Evolutionary conservation across 2,113 vertebrate species (phyloP), one percentile per base, ranked within the genome.

Genomic region (Lathamus discolor): DNA sequence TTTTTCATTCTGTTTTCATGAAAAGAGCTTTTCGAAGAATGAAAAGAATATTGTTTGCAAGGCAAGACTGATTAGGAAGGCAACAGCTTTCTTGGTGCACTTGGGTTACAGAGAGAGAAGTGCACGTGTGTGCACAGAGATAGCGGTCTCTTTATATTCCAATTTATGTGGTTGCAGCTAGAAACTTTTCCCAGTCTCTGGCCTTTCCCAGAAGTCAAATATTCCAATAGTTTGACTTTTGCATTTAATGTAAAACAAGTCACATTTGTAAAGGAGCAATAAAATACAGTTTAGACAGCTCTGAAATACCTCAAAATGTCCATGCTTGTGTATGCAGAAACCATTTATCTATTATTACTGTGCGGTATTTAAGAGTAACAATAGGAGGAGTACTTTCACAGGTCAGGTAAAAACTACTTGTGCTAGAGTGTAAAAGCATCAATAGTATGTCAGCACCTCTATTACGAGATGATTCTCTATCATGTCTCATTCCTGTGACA

Each of bases 81-180:
- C 72, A 90, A 17, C 13, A 55, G 11, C 48, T 81, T 2, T 8
- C 29, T 69, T 78, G 46, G 22, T 82, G 18, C 27, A 0, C 17
- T 33, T 80, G 72, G 12, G 11, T 68, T 59, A 3, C 25, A 51
- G 23, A 64, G 23, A 52, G 35, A 22, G 49, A 52, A 59, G 15
- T 4, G 3, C 20, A 1, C 15, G 1, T 27, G 1, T 48, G 39
- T 33, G 35, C 8, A 11, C 16, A 49, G 24, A 43, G 24, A 3
- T 35, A 19, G 37, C 12, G 1, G 3, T 72, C 20, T 67, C 46
- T 49, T 44, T 62, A 8, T 17, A 29, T 11, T 75, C 27, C 69
- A 35, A 0, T 68, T 83, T 51, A 55, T 2, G 0, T 75, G 46
- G 33, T 4, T 81, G 39, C 48, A 25, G 18, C 13, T 44, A 28